These are phyloP conservation scores for Coelopa frigida DNA, from an alignment of 1,140 invertebrate genomes.

Conservation along the genomic window DNA sequence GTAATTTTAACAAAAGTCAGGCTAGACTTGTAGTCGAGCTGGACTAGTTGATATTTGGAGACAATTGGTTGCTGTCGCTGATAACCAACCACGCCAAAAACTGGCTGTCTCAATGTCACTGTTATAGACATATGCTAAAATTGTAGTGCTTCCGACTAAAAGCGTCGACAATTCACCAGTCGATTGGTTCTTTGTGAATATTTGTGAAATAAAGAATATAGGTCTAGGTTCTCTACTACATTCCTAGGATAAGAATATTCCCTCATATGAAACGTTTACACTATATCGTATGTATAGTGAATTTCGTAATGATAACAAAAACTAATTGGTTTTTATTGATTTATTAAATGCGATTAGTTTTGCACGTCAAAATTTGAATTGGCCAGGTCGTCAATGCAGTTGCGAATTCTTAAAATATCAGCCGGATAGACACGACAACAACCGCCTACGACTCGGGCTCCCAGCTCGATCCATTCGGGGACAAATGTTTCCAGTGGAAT, in stretches of 20 bases:
- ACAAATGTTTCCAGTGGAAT: constrained; percentile 52
- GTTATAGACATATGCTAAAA: too few relatives aligned
- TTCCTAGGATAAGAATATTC: background rate
- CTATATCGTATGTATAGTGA: background rate
- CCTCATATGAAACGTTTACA: background rate
- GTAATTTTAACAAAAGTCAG: too few relatives aligned
- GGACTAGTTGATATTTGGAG: too few relatives aligned
- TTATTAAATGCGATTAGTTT: background rate
- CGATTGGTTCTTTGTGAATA: too few relatives aligned
- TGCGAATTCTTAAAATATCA: constrained; percentile 53
- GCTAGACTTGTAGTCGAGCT: too few relatives aligned
- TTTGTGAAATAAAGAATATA: background rate
- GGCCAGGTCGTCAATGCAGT: constrained; percentile 40
- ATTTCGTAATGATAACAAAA: background rate
- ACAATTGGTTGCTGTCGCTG: too few relatives aligned
- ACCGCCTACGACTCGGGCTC: constrained; percentile 66
- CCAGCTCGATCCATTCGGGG: constrained; percentile 59
- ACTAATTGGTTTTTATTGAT: background rate
- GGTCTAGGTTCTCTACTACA: background rate
- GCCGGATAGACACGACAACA: constrained; percentile 65
- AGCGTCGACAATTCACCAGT: too few relatives aligned
- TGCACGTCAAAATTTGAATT: too few relatives aligned
- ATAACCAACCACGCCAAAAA: too few relatives aligned
- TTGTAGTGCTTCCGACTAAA: too few relatives aligned
- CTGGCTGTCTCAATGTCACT: too few relatives aligned